phyloP scores from a whole-genome alignment of 2,113 vertebrate genomes.

The Gyps fulvus region DNA sequence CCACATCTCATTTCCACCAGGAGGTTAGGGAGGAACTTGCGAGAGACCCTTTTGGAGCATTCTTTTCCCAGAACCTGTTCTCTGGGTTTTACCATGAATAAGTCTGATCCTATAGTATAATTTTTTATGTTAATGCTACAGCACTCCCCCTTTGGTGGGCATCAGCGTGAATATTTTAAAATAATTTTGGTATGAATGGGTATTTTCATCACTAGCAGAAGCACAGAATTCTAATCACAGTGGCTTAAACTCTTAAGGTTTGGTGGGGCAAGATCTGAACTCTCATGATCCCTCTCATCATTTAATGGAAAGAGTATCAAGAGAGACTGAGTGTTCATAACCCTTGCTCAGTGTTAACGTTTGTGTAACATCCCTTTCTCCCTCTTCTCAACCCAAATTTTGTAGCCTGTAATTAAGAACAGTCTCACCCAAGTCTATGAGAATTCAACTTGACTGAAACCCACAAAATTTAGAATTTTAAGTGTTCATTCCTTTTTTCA shows the following conservation, averaged over 20 bases:
- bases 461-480: background rate
- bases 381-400: background rate
- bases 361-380: background rate
- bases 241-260: background rate
- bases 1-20: background rate
- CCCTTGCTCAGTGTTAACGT: background rate
- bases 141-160: background rate
- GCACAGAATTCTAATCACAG: background rate
- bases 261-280: background rate
- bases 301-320: background rate
- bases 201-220: background rate
- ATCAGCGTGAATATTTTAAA: background rate
- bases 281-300: rapidly evolving
- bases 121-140: background rate
- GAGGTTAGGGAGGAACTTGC: background rate
- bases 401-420: background rate
- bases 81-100: background rate
- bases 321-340: background rate
- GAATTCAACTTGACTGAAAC: background rate
- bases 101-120: background rate
- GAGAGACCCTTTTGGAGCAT: background rate
- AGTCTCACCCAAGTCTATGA: background rate
- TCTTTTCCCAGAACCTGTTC: background rate
- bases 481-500: background rate
- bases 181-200: background rate